Base-by-base conservation (phyloP, 2,888 invertebrate genomes). In the Himalopsyche kuldschensis region DNA sequence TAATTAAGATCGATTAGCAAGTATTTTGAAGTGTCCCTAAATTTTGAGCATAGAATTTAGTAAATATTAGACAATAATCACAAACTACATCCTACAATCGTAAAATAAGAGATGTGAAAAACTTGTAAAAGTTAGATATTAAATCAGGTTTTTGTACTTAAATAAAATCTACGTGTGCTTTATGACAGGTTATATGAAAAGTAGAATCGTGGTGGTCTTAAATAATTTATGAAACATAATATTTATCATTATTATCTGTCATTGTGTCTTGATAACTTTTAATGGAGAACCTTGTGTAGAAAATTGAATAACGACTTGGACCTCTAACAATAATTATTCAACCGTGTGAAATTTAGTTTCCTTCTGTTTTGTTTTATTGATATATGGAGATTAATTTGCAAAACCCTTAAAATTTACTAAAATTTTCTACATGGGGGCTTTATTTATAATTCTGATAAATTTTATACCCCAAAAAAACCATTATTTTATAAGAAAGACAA, bases 21-120 rank as follows among this genome's bases (percentile, higher is more conserved):
- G 63, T 80, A 79, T 84, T 80, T 84, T 76, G 75, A 84, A 85
- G 85, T 86, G 86, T 86, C 86, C 84, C 86, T 86, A 86, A 86
- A 84, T 85, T 84, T 86, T 86, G 86, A 86, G 86, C 86, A 86
- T 86, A 85, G 84, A 85, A 80, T 86, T 86, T 84, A 84, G 81
- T 84, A 84, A 85, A 82, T 82, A 83, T 85, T 86, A 86, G 86
- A 85, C 84, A 85, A 82, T 84, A 85, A 84, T 82, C 82, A 85
- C 82, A 84, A 83, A 81, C 75, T 81, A 84, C 75, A 75, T 82
- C 63, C 82, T 84, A 84, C 81, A 82, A 79, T 84, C 75, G 41
- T 82, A 81, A 81, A 81, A 80, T 78, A 81, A 83, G 77, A 77
- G 79, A 80, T 80, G 81, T 81, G 55, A 55, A 55, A 41, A 55